Conservation (phyloP, 2,888 invertebrate species). For the Pterostichus madidus region DNA sequence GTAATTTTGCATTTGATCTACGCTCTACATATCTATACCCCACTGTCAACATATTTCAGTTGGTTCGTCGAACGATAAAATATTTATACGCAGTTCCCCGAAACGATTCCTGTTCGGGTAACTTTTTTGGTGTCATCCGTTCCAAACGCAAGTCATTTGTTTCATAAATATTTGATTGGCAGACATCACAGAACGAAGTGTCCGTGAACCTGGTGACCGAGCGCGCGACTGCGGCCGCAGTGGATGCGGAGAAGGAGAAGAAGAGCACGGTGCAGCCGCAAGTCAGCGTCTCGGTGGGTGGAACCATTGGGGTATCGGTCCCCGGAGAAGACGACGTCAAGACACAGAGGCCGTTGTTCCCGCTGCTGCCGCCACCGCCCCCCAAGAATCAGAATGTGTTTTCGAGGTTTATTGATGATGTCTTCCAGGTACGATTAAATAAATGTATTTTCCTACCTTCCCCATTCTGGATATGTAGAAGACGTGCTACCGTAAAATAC, state of each 20-base stretch:
- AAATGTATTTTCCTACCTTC: too few relatives aligned
- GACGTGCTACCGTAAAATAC: too few relatives aligned
- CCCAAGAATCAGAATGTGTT: conserved; percentile 74
- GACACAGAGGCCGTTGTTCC: conserved; percentile 66
- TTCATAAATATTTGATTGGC: conserved; percentile 4
- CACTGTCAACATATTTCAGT: too few relatives aligned
- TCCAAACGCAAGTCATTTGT: too few relatives aligned
- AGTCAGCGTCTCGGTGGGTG: conserved; percentile 68
- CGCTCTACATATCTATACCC: too few relatives aligned
- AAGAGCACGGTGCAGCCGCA: conserved; percentile 69
- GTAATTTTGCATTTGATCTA: too few relatives aligned
- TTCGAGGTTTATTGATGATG: conserved; percentile 75
- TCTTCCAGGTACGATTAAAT: conserved; percentile 73
- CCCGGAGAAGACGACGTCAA: conserved; percentile 67
- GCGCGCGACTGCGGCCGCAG: not conserved
- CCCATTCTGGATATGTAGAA: too few relatives aligned
- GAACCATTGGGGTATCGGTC: conserved; percentile 35
- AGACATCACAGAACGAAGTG: conserved; percentile 72
- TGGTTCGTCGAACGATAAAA: too few relatives aligned
- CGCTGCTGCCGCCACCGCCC: conserved; percentile 69
- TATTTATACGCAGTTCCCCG: too few relatives aligned
- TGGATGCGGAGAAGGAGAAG: conserved; percentile 20
- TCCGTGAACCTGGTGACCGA: conserved; percentile 71
- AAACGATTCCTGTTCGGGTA: too few relatives aligned
- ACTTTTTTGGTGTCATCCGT: too few relatives aligned